Conservation (phyloP, 2,888 invertebrate genomes). For the Enchytraeus crypticus region DNA sequence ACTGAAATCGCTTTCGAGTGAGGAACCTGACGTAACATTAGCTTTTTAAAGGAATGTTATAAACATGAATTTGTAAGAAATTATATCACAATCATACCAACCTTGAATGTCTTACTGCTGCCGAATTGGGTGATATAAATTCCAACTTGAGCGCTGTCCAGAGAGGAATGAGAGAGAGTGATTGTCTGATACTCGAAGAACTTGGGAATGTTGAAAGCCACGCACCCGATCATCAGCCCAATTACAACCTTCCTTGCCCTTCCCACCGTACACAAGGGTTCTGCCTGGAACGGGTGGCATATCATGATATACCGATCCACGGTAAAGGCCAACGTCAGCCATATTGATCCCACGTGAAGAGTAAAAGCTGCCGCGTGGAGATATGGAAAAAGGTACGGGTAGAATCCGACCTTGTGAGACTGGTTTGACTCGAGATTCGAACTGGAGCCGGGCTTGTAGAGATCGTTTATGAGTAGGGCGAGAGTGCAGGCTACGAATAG, state of each 20-base stretch:
- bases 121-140: slow-evolving; percentile 1
- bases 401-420: slow-evolving; percentile 27
- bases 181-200: slow-evolving; percentile 43
- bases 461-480: slow-evolving; percentile 38
- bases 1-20: too few relatives aligned
- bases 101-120: not conserved
- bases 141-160: not conserved
- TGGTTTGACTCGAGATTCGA: slow-evolving; percentile 8
- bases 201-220: slow-evolving; percentile 42
- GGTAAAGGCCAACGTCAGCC: slow-evolving; percentile 46
- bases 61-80: too few relatives aligned
- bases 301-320: slow-evolving; percentile 49
- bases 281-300: slow-evolving; percentile 46
- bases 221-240: slow-evolving; percentile 32
- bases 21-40: too few relatives aligned
- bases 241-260: slow-evolving; percentile 39
- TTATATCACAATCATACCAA: too few relatives aligned
- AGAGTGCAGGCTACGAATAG: slow-evolving; percentile 41
- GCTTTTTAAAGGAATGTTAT: too few relatives aligned
- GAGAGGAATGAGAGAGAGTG: not conserved
- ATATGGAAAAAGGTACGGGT: slow-evolving; percentile 40
- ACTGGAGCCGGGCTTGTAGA: slow-evolving; percentile 23
- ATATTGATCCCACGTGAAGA: slow-evolving; percentile 45
- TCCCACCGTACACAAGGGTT: slow-evolving; percentile 38
- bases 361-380: slow-evolving; percentile 43